Conservation (phyloP, 2,888 invertebrate genomes). For the Hypomecis atomaria region DNA sequence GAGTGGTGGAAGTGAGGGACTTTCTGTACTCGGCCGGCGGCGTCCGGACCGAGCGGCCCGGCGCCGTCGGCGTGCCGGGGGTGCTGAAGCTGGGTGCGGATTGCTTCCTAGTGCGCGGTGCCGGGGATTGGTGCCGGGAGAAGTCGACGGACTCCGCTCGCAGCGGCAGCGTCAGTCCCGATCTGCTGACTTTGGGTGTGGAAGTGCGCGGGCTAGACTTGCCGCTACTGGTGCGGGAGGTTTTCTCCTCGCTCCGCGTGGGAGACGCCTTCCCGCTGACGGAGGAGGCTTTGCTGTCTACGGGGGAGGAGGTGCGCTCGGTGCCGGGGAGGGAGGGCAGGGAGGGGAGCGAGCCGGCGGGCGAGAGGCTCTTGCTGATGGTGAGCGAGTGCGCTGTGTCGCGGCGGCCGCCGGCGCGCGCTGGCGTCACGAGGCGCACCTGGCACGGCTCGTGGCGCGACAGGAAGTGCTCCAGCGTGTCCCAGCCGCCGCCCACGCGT, state of each 20-base stretch:
- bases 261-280: constrained; percentile 62
- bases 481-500: constrained; percentile 97
- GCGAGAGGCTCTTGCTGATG: constrained; percentile 45
- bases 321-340: constrained; percentile 52
- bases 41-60: constrained; percentile 60
- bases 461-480: constrained; percentile 96
- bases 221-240: constrained; percentile 56
- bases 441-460: constrained; percentile 94
- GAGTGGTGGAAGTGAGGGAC: constrained; percentile 59
- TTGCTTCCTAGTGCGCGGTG: constrained; percentile 66
- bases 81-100: constrained; percentile 76
- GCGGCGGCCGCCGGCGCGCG: constrained; percentile 51
- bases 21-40: constrained; percentile 66
- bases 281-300: constrained; percentile 48
- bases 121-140: constrained; percentile 38
- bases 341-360: constrained; percentile 28
- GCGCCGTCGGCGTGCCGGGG: constrained; percentile 58
- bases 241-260: constrained; percentile 59
- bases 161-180: constrained; percentile 68
- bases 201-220: constrained; percentile 63
- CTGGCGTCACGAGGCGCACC: constrained; percentile 85
- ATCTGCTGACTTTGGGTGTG: constrained; percentile 56
- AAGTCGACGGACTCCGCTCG: constrained; percentile 51
- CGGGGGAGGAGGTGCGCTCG: constrained; percentile 56
- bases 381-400: constrained; percentile 25